These are phyloP conservation scores for Ranitomeya imitator DNA, from an alignment of 2,113 vertebrate species.

Conservation along the genomic window DNA sequence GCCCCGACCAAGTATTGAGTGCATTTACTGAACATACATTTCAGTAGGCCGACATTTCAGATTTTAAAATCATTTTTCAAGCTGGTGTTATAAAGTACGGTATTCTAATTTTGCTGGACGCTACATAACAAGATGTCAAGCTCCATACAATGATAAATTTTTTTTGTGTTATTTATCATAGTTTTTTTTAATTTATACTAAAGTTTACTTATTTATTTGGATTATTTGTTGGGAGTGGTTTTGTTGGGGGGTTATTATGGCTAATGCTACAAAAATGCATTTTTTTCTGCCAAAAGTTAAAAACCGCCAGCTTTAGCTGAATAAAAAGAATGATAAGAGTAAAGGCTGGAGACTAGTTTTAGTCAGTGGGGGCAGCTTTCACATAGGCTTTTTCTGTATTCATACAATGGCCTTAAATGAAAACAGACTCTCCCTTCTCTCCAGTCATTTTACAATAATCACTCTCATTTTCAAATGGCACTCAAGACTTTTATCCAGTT, in stretches of 20 bases:
- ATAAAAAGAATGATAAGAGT: neutral
- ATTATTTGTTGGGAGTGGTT: neutral
- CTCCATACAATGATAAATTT: neutral
- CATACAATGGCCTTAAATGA: neutral
- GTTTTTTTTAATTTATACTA: neutral
- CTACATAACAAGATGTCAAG: neutral
- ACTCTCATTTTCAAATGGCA: neutral
- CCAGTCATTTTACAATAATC: neutral
- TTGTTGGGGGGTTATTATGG: neutral
- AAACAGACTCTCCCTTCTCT: slow-evolving; percentile 6
- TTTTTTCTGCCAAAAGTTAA: neutral
- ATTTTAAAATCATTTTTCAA: no score
- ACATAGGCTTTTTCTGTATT: neutral
- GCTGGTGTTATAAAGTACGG: no score
- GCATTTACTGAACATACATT: no score
- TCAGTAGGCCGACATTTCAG: no score
- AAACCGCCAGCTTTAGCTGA: neutral
- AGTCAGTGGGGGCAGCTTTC: neutral
- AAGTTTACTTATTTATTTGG: neutral
- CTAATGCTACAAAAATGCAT: neutral
- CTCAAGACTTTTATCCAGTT: slow-evolving; percentile 22
- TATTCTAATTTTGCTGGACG: neutral
- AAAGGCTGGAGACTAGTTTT: neutral
- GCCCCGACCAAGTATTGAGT: no score
- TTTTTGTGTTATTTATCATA: neutral